These are phyloP conservation scores for Chromoteleia sp. DNA, from an alignment of 2,888 invertebrate species.

Conservation along the genomic window DNA sequence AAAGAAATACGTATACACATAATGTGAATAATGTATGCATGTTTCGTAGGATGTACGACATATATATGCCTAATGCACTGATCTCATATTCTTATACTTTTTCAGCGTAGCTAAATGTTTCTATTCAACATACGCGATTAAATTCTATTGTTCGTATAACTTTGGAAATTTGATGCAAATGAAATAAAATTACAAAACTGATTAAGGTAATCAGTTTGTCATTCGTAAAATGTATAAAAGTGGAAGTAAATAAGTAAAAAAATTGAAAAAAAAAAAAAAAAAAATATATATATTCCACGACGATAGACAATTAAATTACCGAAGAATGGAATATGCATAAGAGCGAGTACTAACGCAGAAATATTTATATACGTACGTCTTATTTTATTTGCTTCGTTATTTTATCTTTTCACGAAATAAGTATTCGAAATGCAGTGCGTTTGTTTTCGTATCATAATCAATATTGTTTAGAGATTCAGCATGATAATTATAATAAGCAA, in stretches of 20 bases:
- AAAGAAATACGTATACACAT: too few species aligned
- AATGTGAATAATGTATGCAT: too few species aligned
- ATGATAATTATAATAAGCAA: too few species aligned
- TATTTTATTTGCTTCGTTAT: too few species aligned
- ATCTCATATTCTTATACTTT: too few species aligned
- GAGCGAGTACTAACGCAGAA: constrained; percentile 16
- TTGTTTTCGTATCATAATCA: background rate
- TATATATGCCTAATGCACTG: too few species aligned
- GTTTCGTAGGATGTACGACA: too few species aligned
- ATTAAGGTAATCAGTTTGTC: constrained; percentile 50
- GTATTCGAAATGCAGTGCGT: background rate
- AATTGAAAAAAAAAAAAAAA: too few species aligned
- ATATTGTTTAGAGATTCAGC: background rate
- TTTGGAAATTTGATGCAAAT: constrained; percentile 35
- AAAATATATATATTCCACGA: constrained; percentile 22
- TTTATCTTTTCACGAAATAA: background rate
- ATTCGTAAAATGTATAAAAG: constrained; percentile 46
- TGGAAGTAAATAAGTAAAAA: constrained; percentile 34
- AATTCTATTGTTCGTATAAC: constrained; percentile 36
- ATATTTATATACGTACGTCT: constrained; percentile 25
- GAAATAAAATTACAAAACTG: constrained; percentile 47
- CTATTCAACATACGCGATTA: constrained; percentile 37
- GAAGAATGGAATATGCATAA: constrained; percentile 25
- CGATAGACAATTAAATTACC: constrained; percentile 25
- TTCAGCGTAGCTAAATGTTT: background rate